Base-by-base conservation (phyloP, 35 echinoderm and acorn worm species). In the Apostichopus parvimensis region DNA sequence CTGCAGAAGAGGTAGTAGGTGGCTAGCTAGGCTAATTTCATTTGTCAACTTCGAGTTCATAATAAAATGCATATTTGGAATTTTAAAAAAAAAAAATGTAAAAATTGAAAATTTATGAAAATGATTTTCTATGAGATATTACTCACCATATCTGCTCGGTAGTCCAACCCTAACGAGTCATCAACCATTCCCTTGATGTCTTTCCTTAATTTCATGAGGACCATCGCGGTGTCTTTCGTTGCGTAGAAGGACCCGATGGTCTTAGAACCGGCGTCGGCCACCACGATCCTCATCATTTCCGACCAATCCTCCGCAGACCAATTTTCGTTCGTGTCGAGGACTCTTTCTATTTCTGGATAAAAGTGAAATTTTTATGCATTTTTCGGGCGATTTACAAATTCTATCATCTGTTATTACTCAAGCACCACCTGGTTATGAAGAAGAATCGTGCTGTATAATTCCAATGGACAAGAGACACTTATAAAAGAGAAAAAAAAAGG, bases 181-280 rank as follows among this genome's bases (percentile, higher is more conserved):
- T 87, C 18, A 4, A 87, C 17, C 85, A 87, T 87, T 10, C 57
- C 59, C 5, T 87, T 62, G 7, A 87, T 18, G 1, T 87, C 85
- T 1, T 18, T 20, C 52, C 85, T 62, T 7, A 87, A 20, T 87
- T 87, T 87, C 57, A 21, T 87, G 12, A 87, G 20, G 18, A 64
- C 58, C 11, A 5, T 71, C 5, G 85, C 64, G 54, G 58, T 87
- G 4, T 65, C 85, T 4, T 9, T 59, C 14, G 54, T 56, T 12
- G 85, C 55, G 12, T 87, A 87, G 22, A 87, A 87, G 10, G 85
- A 59, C n/a, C 54, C 85, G 54, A 87, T 87, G 18, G 85, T 87
- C 13, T 80, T 80, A 12, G 57, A 62, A 11, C 5, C 13, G 12
- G 61, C 57, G 64, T 59, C 57, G 8, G 18, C 55, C 6, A 87